Conservation (phyloP, 2,797 vertebrate genomes). For the Allobates femoralis region DNA sequence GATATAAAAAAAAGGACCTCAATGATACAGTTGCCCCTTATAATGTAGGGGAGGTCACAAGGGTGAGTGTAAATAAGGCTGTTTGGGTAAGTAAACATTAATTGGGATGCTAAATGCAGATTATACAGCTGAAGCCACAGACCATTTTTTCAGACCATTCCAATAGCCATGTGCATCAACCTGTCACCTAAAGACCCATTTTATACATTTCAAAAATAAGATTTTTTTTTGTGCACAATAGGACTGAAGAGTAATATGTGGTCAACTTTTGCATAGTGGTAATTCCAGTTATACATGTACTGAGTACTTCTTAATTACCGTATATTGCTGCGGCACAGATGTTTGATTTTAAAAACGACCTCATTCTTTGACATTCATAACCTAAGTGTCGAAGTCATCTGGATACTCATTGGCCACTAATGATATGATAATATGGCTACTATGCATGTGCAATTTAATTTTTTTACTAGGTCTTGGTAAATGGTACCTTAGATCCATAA, state of each 20-base stretch:
- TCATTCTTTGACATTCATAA: neutral
- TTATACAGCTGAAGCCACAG: neutral
- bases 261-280: neutral
- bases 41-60: neutral
- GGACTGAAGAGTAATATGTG: neutral
- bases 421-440: neutral
- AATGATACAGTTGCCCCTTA: neutral
- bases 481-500: neutral
- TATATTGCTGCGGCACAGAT: neutral
- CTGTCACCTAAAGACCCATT: neutral
- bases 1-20: no score
- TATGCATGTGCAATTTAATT: neutral
- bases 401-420: neutral
- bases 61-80: neutral
- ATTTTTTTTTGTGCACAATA: neutral
- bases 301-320: neutral
- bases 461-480: neutral
- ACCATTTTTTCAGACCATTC: no score
- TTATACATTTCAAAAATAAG: no score
- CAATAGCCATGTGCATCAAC: neutral
- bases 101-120: neutral
- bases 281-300: neutral
- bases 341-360: no score
- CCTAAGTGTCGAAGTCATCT: neutral
- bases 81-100: neutral